A percentile compares a stretch with the other conserved stretches of the same genome.
phyloP scores from a whole-genome alignment of 2,797 vertebrate genomes.

The Furcifer pardalis region DNA sequence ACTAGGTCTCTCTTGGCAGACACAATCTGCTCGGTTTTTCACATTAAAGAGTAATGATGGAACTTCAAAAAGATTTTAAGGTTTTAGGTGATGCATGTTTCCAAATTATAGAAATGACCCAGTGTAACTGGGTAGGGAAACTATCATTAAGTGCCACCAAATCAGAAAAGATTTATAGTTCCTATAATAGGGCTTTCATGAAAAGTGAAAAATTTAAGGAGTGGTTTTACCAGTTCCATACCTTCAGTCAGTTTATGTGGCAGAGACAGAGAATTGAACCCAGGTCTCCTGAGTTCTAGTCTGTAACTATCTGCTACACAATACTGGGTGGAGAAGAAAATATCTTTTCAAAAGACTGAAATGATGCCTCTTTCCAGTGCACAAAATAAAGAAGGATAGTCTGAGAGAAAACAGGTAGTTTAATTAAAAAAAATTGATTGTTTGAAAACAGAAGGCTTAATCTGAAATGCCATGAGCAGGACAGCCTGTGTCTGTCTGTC shows the following conservation, averaged over 20 bases:
- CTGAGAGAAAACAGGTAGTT: not conserved
- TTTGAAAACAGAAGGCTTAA: not conserved
- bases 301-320: too few relatives aligned
- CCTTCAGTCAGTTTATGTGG: too few relatives aligned
- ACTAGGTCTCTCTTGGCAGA: constrained; percentile 55
- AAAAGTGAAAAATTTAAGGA: too few relatives aligned
- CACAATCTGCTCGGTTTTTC: constrained; percentile 59
- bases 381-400: not conserved
- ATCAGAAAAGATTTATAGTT: too few relatives aligned
- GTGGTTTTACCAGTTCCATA: too few relatives aligned
- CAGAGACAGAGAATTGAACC: too few relatives aligned
- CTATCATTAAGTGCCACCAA: too few relatives aligned
- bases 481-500: too few relatives aligned
- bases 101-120: not conserved
- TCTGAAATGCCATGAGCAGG: not conserved
- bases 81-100: not conserved
- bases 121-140: not conserved
- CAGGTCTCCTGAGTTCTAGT: too few relatives aligned
- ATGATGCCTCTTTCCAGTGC: not conserved
- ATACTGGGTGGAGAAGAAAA: not conserved
- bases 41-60: constrained; percentile 52
- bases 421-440: not conserved
- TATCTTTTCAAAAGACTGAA: not conserved
- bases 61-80: constrained; percentile 23
- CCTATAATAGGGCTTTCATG: too few relatives aligned